These are phyloP conservation scores for Cranoglanis bouderius DNA, from an alignment of 2,113 vertebrate genomes.

Conservation along the genomic window DNA sequence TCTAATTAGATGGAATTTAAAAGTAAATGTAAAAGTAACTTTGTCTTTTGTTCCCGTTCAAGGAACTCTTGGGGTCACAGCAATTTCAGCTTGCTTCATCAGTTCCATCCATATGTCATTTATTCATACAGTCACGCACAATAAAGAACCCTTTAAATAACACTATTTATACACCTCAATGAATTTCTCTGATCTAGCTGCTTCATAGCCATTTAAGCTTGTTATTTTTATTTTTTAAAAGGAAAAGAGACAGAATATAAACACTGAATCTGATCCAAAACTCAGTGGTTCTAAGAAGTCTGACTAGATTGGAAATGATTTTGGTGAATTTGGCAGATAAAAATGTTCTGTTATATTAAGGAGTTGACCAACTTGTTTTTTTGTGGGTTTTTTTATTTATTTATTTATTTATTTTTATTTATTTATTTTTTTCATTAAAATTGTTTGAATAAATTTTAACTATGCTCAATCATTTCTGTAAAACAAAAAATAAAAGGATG, in stretches of 20 bases:
- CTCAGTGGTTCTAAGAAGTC: neutral
- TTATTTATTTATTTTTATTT: too few relatives aligned
- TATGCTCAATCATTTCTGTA: neutral
- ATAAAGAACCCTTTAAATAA: neutral
- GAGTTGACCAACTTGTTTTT: neutral
- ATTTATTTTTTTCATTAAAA: neutral
- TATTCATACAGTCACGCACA: neutral
- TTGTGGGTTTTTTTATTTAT: too few relatives aligned
- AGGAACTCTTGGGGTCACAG: neutral
- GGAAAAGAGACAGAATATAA: neutral
- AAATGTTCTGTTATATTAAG: neutral
- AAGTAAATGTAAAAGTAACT: conserved; percentile 21
- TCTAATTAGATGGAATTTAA: neutral
- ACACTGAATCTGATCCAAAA: neutral
- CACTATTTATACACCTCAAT: neutral
- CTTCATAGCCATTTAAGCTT: neutral
- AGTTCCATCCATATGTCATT: neutral
- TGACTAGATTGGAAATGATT: neutral
- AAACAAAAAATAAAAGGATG: neutral
- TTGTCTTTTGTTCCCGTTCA: neutral
- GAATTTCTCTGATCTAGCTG: neutral
- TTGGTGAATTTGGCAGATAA: neutral
- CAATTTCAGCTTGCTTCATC: neutral
- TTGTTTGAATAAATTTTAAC: neutral
- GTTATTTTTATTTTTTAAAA: neutral